Conservation (phyloP, 2,888 invertebrate genomes). For the Dryobota labecula region DNA sequence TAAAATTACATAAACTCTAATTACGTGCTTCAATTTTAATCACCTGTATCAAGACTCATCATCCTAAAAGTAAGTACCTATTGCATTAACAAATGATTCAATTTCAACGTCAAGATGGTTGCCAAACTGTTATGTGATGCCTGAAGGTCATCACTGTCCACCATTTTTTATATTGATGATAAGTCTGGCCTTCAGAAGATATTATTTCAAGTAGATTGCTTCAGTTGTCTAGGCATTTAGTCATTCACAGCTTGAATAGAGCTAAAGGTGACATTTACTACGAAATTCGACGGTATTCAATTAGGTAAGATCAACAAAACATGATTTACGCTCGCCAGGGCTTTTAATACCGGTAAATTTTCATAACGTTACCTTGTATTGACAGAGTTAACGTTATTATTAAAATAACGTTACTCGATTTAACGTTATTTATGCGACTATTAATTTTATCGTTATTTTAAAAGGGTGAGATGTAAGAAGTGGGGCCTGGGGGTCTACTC, state of each 20-base stretch:
- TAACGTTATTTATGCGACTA: too few relatives aligned
- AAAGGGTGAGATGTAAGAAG: too few relatives aligned
- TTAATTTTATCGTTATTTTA: too few relatives aligned
- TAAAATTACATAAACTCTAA: conserved; percentile 9
- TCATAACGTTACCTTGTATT: too few relatives aligned
- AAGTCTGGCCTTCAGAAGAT: conserved; percentile 32
- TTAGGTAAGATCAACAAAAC: neutral
- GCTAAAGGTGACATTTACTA: neutral
- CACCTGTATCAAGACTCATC: conserved; percentile 1
- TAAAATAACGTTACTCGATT: too few relatives aligned
- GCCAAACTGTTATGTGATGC: conserved; percentile 26
- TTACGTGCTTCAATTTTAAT: conserved; percentile 18
- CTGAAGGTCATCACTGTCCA: conserved; percentile 38
- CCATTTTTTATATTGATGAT: conserved; percentile 32
- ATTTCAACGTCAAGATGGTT: conserved; percentile 25
- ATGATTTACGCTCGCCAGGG: neutral
- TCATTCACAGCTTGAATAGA: neutral
- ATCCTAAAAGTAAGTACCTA: neutral
- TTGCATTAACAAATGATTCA: conserved; percentile 24
- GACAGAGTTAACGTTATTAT: too few relatives aligned
- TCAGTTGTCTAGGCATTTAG: conserved; percentile 11
- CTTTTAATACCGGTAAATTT: too few relatives aligned
- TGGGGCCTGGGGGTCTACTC: too few relatives aligned
- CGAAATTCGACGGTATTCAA: neutral
- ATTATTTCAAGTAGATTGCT: conserved; percentile 35